Evolutionary conservation across 2,113 vertebrate species (phyloP).

Genomic region (Pan paniscus): DNA sequence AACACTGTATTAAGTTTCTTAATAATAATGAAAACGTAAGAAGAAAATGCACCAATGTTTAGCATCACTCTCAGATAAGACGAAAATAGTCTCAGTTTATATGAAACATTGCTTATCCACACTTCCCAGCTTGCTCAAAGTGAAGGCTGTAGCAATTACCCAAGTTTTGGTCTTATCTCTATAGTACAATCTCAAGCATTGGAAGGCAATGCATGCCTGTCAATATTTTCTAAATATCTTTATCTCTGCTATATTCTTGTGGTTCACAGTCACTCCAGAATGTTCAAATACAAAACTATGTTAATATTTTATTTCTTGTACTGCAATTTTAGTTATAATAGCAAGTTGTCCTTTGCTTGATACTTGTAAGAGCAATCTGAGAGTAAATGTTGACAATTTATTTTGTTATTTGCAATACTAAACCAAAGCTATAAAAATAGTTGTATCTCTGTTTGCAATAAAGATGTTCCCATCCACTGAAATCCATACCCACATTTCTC

Average conservation of each 20-base stretch:
- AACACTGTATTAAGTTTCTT: not conserved
- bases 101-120: not conserved
- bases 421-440: not conserved
- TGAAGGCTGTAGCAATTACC: not conserved
- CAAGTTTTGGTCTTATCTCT: not conserved
- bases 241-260: not conserved
- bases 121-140: not conserved
- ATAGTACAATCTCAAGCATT: not conserved
- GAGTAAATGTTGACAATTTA: not conserved
- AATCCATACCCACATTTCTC: not conserved
- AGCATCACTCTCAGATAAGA: not conserved
- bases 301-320: not conserved
- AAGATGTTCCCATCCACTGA: not conserved
- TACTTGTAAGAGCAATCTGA: not conserved
- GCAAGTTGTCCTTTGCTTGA: not conserved
- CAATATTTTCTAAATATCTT: not conserved
- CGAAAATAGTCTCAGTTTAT: not conserved
- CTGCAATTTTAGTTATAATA: not conserved
- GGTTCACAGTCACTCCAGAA: not conserved
- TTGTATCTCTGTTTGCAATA: not conserved
- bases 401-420: not conserved
- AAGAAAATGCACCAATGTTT: not conserved
- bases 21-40: not conserved
- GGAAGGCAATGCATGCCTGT: not conserved
- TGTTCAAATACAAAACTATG: not conserved